Conservation (phyloP, 1,140 invertebrate genomes). For the Lepidurus packardi region DNA sequence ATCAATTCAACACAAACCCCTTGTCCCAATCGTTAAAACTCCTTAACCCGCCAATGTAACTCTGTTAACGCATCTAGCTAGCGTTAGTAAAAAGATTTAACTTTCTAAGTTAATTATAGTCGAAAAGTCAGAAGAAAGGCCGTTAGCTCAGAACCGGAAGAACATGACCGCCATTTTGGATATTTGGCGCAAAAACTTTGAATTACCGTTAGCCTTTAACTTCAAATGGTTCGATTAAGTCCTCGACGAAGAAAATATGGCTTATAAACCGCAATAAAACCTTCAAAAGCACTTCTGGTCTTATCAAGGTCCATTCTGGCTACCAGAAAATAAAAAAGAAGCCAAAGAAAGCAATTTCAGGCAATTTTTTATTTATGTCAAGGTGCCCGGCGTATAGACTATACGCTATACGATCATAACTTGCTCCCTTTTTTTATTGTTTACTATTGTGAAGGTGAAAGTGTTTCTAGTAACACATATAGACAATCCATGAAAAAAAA, state of each 20-base stretch:
- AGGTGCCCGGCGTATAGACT: not conserved
- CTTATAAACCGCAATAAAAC: not conserved
- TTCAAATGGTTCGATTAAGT: not conserved
- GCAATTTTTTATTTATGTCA: slow-evolving; percentile 2
- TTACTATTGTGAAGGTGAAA: not conserved
- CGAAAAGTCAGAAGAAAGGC: no score
- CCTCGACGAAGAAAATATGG: not conserved
- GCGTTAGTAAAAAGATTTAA: not conserved
- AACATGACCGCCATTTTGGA: not conserved
- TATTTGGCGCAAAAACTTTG: not conserved
- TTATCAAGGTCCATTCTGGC: not conserved
- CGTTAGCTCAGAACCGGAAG: no score
- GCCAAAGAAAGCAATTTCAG: not conserved
- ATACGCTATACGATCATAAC: not conserved
- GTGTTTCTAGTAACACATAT: not conserved
- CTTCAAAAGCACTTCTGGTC: not conserved
- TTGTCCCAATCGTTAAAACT: no score
- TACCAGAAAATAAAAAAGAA: not conserved
- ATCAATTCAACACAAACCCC: no score
- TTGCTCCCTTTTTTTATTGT: no score
- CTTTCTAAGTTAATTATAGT: not conserved
- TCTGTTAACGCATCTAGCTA: no score
- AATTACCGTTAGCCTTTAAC: not conserved
- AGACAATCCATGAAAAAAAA: not conserved
- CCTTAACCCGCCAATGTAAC: no score